A percentile compares a stretch with the other conserved stretches of the same genome.
These are phyloP conservation scores for Lithophane semibrunnea DNA, from an alignment of 2,888 invertebrate genomes.

Conservation along the genomic window DNA sequence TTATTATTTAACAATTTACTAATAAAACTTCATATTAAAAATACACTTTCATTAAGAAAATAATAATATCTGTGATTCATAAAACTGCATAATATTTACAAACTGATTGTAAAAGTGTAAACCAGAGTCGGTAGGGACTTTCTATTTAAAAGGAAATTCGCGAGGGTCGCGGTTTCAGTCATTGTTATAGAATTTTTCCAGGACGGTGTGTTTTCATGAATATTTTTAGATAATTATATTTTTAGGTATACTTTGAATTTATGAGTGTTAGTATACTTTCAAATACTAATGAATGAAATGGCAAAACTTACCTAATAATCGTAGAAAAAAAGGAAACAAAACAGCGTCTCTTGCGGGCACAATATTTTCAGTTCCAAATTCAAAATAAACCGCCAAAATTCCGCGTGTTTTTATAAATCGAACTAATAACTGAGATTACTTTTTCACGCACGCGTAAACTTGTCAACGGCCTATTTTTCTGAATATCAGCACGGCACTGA, in stretches of 20 bases:
- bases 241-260: not conserved
- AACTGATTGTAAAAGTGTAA: conserved; percentile 25
- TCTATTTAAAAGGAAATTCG: conserved; percentile 34
- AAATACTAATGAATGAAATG: not conserved
- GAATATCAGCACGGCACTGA: conserved; percentile 80
- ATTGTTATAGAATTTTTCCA: conserved; percentile 30
- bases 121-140: conserved; percentile 9
- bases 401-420: conserved; percentile 61
- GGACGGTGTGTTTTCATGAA: not conserved
- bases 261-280: not conserved
- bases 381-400: conserved; percentile 58
- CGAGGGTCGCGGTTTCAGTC: conserved; percentile 4
- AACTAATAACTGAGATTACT: conserved; percentile 71
- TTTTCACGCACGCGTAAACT: conserved; percentile 76
- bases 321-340: conserved; percentile 20
- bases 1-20: conserved; percentile 40
- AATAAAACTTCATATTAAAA: conserved; percentile 8
- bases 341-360: conserved; percentile 50
- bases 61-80: conserved; percentile 32
- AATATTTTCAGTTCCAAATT: conserved; percentile 43
- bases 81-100: conserved; percentile 38
- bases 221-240: not conserved
- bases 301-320: conserved; percentile 57
- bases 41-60: conserved; percentile 28
- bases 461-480: conserved; percentile 83